Base-by-base conservation (phyloP, 2,797 vertebrate genomes). In the Coracias cyanogaster region DNA sequence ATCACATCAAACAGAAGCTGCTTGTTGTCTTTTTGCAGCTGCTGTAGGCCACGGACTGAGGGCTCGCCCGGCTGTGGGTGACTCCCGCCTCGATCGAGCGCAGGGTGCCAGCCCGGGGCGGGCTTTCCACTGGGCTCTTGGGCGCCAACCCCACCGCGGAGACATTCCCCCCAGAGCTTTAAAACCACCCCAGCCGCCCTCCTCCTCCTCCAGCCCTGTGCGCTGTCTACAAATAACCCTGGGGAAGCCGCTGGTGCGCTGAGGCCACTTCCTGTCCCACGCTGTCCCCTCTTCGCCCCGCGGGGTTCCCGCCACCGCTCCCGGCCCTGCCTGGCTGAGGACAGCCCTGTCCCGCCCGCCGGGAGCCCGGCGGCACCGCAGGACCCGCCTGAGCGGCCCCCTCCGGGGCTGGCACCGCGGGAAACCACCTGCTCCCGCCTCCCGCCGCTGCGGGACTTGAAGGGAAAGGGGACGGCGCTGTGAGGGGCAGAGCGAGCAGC, bases 131-230 rank as follows among this genome's bases (percentile, higher is more conserved):
- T 6, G 22, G 79, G 4, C 49, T 46, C 39, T 26, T 3, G 4
- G 10, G 20, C 2, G 7, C n/a, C 55, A 20, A 0, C 6, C 51
- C 67, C 28, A 1, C 33, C 0, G 11, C n/a, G 25, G 35, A 22
- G 43, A 12, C 62, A 2, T 14, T 5, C 13, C 52, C 21, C 12
- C 14, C 54, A 2, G 41, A 19, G 51, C 61, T 19, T 11, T 6
- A 49, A 54, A 46, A 17, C 29, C 31, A 7, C 35, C 26, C 26
- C 39, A 2, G 2, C 3, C 8, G 1, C 35, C 12, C 71, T 33
- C 19, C 41, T 54, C 21, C 64, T 26, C 41, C 41, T 43, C 43
- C 16, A 5, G 80, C 67, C 33, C 22, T 18, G 0, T 3, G 33
- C 46, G 3, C 61, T 1, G 24, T 35, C 62, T 39, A 18, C 43